A percentile compares a stretch with the other conserved stretches of the same genome.
phyloP scores from a whole-genome alignment of 2,888 invertebrate genomes.

The Microchrysa polita region DNA sequence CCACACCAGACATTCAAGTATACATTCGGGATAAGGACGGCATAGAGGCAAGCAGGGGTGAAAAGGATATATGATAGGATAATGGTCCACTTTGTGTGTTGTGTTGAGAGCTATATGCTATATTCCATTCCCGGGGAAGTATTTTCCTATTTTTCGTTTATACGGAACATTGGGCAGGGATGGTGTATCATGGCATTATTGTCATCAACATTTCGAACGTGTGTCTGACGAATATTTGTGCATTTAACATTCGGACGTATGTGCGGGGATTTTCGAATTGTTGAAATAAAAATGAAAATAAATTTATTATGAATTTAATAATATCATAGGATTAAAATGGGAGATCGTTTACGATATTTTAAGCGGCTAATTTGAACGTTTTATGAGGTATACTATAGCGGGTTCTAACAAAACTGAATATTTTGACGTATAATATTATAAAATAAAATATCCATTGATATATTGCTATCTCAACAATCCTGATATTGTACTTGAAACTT shows the following conservation, averaged over 20 bases:
- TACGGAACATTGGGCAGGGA: not conserved
- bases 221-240: slow-evolving; percentile 19
- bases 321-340: too few relatives aligned
- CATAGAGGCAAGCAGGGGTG: not conserved
- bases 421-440: too few relatives aligned
- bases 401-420: too few relatives aligned
- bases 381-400: too few relatives aligned
- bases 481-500: too few relatives aligned
- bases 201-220: slow-evolving; percentile 31
- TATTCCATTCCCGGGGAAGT: not conserved
- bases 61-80: slow-evolving; percentile 26
- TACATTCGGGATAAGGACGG: too few relatives aligned
- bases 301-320: not conserved
- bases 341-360: too few relatives aligned
- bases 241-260: slow-evolving; percentile 17
- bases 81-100: slow-evolving; percentile 17
- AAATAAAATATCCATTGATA: too few relatives aligned
- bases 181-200: slow-evolving; percentile 15
- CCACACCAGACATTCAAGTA: too few relatives aligned
- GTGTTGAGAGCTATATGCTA: slow-evolving; percentile 6
- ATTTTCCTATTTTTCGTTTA: not conserved
- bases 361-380: too few relatives aligned
- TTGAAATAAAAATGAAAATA: slow-evolving; percentile 3
- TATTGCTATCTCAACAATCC: too few relatives aligned
- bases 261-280: not conserved